Base-by-base conservation (phyloP, 2,797 vertebrate species). In the Rhynchonycteris naso region DNA sequence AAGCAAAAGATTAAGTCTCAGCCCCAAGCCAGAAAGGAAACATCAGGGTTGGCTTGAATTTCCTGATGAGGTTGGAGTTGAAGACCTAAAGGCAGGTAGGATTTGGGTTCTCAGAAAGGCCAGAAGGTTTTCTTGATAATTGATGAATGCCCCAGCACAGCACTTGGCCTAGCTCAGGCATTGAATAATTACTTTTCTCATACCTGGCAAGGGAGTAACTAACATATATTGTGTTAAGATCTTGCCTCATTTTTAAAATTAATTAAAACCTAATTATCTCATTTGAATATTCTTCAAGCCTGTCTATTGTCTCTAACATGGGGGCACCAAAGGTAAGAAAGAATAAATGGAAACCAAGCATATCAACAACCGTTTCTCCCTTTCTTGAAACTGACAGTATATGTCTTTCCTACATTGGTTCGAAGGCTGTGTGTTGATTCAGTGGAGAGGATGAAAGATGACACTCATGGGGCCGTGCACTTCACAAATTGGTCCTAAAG, bases 171-270 rank as follows among this genome's bases (percentile, higher is more conserved):
- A 13, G 43, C 78, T 89, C 22, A 10, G 56, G 14, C 2, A 16
- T n/a, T 72, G 52, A 88, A 85, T 52, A 61, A 82, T 33, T 7
- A 21, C 65, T 88, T 79, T 52, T 93, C 76, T 95, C 65, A 65
- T 5, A 54, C 21, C 6, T 68, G 30, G 30, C 15, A 26, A 94
- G 5, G 2, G 11, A 86, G n/a, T 82, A 76, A 79, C 50, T 93
- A 88, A 87, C 9, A 50, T 47, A 68, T 6, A 21, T 43, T 52
- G 12, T 89, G 43, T 69, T 50, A 76, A 52, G 65, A 79, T 90
- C 75, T 79, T 56, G 63, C 30, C 10, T 85, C 59, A 88, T 74
- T 89, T 84, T 4, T 61, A 91, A 85, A 78, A 79, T 75, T 69
- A 76, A 79, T 63, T 71, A 82, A 82, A 69, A 35, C 19, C 1